Conservation (phyloP, 2,888 invertebrate genomes). For the Apeira syringaria region DNA sequence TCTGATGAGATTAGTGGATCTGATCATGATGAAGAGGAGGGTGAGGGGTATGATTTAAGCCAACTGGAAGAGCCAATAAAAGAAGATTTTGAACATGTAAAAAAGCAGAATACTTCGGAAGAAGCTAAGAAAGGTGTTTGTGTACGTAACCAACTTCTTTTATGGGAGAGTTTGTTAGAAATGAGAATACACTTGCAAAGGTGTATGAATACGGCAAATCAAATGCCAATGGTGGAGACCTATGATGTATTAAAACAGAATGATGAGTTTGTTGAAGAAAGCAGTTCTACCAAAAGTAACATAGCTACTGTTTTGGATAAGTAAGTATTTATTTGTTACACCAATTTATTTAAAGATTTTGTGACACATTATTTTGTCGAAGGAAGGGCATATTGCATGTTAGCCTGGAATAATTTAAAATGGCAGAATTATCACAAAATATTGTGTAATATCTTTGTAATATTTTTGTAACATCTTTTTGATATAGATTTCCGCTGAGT, state of each 20-base stretch:
- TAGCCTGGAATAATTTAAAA: too few species aligned
- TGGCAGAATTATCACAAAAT: too few species aligned
- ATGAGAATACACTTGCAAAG: slow-evolving; percentile 95
- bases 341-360: too few species aligned
- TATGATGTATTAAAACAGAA: slow-evolving; percentile 74
- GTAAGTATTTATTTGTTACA: too few species aligned
- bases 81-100: slow-evolving; percentile 83
- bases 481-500: too few species aligned
- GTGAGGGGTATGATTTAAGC: slow-evolving; percentile 71
- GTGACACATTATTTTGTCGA: too few species aligned
- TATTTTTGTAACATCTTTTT: too few species aligned
- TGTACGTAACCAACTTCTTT: slow-evolving; percentile 87
- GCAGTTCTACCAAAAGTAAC: slow-evolving; percentile 77
- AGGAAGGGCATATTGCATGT: too few species aligned
- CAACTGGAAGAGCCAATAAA: slow-evolving; percentile 71
- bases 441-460: too few species aligned
- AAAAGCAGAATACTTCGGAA: slow-evolving; percentile 76
- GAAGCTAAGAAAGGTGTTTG: slow-evolving; percentile 87
- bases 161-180: slow-evolving; percentile 95
- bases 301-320: slow-evolving; percentile 86
- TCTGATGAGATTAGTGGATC: slow-evolving; percentile 39
- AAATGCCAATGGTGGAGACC: slow-evolving; percentile 87
- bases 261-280: slow-evolving; percentile 77
- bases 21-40: slow-evolving; percentile 50
- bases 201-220: slow-evolving; percentile 89